A percentile compares a stretch with the other conserved stretches of the same genome.
phyloP scores from a whole-genome alignment of 2,888 invertebrate genomes.

The Automeris io region DNA sequence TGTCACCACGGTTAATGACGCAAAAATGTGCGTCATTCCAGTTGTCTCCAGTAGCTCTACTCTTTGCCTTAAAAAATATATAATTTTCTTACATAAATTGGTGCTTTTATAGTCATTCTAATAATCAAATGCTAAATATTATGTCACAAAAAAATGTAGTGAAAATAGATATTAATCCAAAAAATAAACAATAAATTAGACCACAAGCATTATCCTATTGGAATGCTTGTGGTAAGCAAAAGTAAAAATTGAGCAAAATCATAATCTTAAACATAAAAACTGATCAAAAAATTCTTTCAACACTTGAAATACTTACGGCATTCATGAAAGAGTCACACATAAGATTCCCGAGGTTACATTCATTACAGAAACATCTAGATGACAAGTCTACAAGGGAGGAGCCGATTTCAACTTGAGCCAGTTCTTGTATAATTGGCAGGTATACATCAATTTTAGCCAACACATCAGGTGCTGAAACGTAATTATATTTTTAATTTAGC shows the following conservation, averaged over 20 bases:
- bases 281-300: too few species aligned
- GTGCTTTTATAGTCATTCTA: too few species aligned
- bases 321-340: constrained; percentile 84
- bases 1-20: constrained; percentile 81
- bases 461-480: constrained; percentile 56
- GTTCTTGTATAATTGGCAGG: constrained; percentile 74
- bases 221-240: too few species aligned
- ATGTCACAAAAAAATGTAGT: too few species aligned
- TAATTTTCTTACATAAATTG: too few species aligned
- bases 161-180: too few species aligned
- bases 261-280: too few species aligned
- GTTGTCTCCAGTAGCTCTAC: constrained; percentile 52
- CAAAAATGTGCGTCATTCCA: constrained; percentile 84
- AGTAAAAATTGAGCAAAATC: too few species aligned
- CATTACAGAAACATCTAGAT: constrained; percentile 72
- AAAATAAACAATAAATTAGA: too few species aligned
- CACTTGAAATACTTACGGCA: constrained; percentile 71
- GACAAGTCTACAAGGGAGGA: constrained; percentile 74
- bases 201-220: too few species aligned
- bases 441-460: constrained; percentile 78
- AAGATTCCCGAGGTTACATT: constrained; percentile 86
- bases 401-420: constrained; percentile 78
- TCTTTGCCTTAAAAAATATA: too few species aligned
- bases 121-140: too few species aligned
- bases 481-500: background rate